Evolutionary conservation across 2,797 vertebrate genomes (phyloP).

Genomic region (Oceanodroma leucorhoa): DNA sequence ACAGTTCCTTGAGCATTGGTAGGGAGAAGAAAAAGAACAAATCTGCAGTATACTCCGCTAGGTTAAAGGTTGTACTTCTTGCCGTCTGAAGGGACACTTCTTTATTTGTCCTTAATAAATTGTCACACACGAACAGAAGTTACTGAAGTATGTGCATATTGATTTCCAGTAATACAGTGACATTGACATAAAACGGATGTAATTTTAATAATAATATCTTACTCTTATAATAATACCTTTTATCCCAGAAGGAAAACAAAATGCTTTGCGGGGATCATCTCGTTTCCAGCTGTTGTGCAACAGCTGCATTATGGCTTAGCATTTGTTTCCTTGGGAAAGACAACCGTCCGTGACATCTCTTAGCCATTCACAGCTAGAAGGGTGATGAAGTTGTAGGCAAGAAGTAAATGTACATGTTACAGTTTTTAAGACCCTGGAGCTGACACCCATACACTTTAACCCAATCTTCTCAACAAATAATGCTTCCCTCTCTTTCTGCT

Average conservation of each 20-base stretch:
- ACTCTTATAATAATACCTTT: background rate
- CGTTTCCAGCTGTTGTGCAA: background rate
- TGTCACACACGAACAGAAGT: constrained; percentile 13
- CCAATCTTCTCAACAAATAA: background rate
- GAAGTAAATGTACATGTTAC: background rate
- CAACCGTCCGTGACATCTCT: background rate
- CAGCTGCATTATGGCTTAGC: background rate
- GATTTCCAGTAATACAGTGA: constrained; percentile 19
- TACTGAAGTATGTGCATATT: constrained; percentile 7
- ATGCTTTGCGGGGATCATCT: background rate
- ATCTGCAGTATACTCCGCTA: background rate
- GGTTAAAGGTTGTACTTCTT: background rate
- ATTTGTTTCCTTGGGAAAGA: background rate
- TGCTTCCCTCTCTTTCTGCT: background rate
- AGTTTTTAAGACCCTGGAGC: background rate
- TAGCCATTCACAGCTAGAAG: background rate
- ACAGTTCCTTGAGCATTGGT: background rate
- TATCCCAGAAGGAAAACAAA: background rate
- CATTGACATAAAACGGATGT: background rate
- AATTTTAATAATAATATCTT: constrained; percentile 9
- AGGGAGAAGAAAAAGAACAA: constrained; percentile 3
- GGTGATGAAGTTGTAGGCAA: background rate
- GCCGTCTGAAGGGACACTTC: background rate
- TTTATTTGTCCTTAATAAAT: constrained; percentile 25
- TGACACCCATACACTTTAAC: background rate